A percentile compares a stretch with the other conserved stretches of the same genome.
Evolutionary conservation across 1,140 invertebrate genomes (phyloP).

Genomic region (Holcopasites calliopsidis): DNA sequence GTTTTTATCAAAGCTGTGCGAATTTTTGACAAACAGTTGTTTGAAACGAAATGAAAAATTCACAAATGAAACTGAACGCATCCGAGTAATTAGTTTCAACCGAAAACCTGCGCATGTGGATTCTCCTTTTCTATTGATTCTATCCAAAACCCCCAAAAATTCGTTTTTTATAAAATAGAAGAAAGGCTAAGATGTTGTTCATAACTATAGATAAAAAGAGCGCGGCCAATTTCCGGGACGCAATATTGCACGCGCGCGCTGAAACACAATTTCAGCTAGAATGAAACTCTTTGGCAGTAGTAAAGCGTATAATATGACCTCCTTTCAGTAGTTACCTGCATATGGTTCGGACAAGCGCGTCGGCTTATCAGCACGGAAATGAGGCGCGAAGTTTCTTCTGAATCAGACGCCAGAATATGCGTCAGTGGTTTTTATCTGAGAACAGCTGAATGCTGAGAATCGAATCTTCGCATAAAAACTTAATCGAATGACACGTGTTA

Average conservation of each 20-base stretch:
- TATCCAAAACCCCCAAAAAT: background rate
- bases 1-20: too few relatives aligned
- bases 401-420: background rate
- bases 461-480: background rate
- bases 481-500: background rate
- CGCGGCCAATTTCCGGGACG: background rate
- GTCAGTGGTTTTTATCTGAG: background rate
- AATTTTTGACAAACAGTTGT: too few relatives aligned
- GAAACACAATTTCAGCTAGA: background rate
- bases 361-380: background rate
- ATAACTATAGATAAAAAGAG: background rate
- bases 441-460: background rate
- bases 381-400: background rate
- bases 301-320: slow-evolving; percentile 22
- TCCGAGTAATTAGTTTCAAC: too few relatives aligned
- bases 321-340: slow-evolving; percentile 15
- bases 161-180: background rate
- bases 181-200: background rate
- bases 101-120: too few relatives aligned
- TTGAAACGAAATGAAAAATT: too few relatives aligned
- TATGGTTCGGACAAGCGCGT: slow-evolving; percentile 6
- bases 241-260: slow-evolving; percentile 8
- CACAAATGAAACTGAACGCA: too few relatives aligned
- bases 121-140: background rate
- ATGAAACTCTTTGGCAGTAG: slow-evolving; percentile 28